Base-by-base conservation (phyloP, 2,113 vertebrate species). In the Pterocles orientalis region DNA sequence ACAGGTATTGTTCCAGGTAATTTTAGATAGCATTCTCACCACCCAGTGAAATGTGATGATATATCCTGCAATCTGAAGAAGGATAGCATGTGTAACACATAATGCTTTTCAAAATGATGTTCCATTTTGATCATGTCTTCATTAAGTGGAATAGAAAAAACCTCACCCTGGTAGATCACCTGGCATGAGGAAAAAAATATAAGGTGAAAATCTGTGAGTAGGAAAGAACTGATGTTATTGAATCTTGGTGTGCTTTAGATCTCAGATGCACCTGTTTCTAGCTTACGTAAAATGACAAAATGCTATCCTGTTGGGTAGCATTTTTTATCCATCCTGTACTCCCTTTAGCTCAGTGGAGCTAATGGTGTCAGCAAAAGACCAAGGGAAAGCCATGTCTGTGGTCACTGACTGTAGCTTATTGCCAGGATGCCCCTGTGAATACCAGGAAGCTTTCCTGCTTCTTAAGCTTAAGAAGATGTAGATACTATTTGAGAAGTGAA, bases 21-120 rank as follows among this genome's bases (percentile, higher is more conserved):
- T 93, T 95, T 87, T 70, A 85, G 57, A 69, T 56, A 86, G 87
- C 56, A 26, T 95, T 93, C 66, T 91, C 58, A 58, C 81, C 73
- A 14, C 58, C 11, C 84, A 87, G 36, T 28, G 57, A 79, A 65
- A 88, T 10, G 3, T 45, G 69, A 50, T 79, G 57, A 72, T 85
- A 19, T 51, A 61, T 51, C 56, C 60, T 61, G 34, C 17, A 29
- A 36, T 53, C 65, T 56, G 69, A 56, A 78, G 36, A 41, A 86
- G 56, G 78, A 25, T 6, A 58, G 25, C 14, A 11, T 48, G 45
- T 50, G 29, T 72, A 81, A 64, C n/a, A 57, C 18, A 2, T 31
- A 41, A 29, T 61, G 60, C 21, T 70, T 65, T 78, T 73, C 80
- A 84, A 54, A 93, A 15, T 34, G 4, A 50, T 92, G n/a, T 47